Conservation (phyloP, 2,888 invertebrate species). For the Flexamia atlantica region DNA sequence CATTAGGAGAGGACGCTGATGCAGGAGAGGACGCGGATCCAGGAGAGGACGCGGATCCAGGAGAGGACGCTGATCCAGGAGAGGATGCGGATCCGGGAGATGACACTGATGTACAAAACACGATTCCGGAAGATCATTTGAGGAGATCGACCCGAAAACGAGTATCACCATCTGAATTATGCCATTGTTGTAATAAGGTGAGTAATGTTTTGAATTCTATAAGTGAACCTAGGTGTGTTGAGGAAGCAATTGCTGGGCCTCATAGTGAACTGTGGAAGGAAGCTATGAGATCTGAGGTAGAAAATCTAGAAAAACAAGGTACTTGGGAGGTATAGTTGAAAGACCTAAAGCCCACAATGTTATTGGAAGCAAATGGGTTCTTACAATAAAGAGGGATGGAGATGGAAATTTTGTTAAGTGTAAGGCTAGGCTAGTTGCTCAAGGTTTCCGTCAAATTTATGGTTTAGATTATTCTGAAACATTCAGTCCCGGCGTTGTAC, state of each 20-base stretch:
- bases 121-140: too few species aligned
- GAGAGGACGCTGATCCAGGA: too few species aligned
- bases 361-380: not conserved
- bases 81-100: too few species aligned
- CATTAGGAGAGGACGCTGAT: too few species aligned
- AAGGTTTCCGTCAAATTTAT: not conserved
- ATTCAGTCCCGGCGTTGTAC: not conserved
- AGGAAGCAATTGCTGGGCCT: not conserved
- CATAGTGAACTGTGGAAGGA: too few species aligned
- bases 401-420: slow-evolving; percentile 4
- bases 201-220: too few species aligned
- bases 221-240: too few species aligned
- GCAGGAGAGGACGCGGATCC: too few species aligned
- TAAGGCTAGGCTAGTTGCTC: not conserved
- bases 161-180: slow-evolving; percentile 1
- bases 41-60: too few species aligned
- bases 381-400: slow-evolving; percentile 1
- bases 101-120: too few species aligned
- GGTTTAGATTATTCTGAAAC: not conserved
- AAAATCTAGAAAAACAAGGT: not conserved
- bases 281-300: too few species aligned
- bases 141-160: not conserved
- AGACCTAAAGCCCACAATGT: not conserved
- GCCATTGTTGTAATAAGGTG: too few species aligned
- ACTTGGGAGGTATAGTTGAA: not conserved